A percentile compares a stretch with the other conserved stretches of the same genome.
phyloP scores from a whole-genome alignment of 2,888 invertebrate species.

The Lapara coniferarum region DNA sequence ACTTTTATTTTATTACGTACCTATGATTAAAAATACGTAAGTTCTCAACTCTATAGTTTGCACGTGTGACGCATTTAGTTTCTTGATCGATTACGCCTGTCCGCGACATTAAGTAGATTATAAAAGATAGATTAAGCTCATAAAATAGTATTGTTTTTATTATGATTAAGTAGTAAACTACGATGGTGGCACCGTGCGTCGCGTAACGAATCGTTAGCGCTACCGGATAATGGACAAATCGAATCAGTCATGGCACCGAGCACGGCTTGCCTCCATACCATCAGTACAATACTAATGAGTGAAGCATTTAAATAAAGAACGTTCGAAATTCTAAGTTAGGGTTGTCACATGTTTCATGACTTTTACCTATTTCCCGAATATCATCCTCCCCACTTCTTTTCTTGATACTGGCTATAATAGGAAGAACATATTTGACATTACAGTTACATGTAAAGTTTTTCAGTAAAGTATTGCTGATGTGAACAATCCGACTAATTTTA shows the following conservation, averaged over 20 bases:
- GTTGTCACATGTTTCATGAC: too few species aligned
- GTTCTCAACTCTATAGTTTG: too few species aligned
- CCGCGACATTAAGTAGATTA: background rate
- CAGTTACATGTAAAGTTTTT: too few species aligned
- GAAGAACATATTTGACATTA: too few species aligned
- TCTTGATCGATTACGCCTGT: background rate
- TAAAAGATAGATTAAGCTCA: background rate
- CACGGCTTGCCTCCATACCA: background rate
- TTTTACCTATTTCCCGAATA: too few species aligned
- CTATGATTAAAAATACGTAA: too few species aligned
- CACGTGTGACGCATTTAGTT: too few species aligned
- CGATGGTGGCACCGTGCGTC: slow-evolving; percentile 36
- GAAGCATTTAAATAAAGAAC: slow-evolving; percentile 3
- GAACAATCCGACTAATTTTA: too few species aligned
- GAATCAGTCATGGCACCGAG: slow-evolving; percentile 63
- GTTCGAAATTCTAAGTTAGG: background rate
- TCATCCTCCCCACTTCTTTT: too few species aligned
- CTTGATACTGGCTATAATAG: too few species aligned
- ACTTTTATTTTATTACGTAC: too few species aligned
- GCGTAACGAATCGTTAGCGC: slow-evolving; percentile 65
- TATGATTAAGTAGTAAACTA: slow-evolving; percentile 1
- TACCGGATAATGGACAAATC: slow-evolving; percentile 68
- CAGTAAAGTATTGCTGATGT: too few species aligned
- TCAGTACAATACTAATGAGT: slow-evolving; percentile 17
- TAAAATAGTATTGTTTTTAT: slow-evolving; percentile 7